phyloP scores from a whole-genome alignment of 2,113 vertebrate species.

The Sinocyclocheilus grahami region DNA sequence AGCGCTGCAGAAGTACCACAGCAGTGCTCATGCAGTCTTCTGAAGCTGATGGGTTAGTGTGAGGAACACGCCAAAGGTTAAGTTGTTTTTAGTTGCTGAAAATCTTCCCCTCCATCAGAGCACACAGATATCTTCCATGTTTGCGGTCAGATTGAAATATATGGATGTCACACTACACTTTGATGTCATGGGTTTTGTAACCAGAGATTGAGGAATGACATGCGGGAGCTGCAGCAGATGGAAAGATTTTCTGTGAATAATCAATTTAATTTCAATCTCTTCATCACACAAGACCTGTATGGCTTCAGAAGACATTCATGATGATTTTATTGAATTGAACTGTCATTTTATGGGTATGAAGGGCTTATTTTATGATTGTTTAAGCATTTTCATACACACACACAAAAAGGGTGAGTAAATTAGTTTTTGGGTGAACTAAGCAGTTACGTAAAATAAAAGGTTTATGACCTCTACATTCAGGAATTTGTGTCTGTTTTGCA shows the following conservation, averaged over 20 bases:
- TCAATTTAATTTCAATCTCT: neutral
- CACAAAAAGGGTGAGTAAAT: neutral
- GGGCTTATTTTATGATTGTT: too few relatives aligned
- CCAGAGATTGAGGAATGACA: neutral
- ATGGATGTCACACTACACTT: neutral
- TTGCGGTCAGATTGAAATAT: neutral
- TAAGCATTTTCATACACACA: too few relatives aligned
- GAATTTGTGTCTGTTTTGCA: conserved; percentile 7
- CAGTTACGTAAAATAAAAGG: neutral
- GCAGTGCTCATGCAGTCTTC: neutral
- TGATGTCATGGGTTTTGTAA: neutral
- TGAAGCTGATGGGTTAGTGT: neutral
- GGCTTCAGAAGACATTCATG: neutral
- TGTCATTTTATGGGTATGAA: too few relatives aligned
- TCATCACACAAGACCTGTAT: neutral
- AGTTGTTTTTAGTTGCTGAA: neutral
- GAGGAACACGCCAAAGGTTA: neutral
- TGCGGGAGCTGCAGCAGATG: neutral
- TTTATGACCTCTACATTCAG: conserved; percentile 36
- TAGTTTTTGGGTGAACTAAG: neutral
- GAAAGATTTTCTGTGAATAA: neutral
- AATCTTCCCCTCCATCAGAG: neutral
- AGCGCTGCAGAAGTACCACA: neutral
- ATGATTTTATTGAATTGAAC: neutral
- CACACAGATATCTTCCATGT: neutral